These are phyloP conservation scores for Cylas formicarius DNA, from an alignment of 1,140 invertebrate species.

Conservation along the genomic window DNA sequence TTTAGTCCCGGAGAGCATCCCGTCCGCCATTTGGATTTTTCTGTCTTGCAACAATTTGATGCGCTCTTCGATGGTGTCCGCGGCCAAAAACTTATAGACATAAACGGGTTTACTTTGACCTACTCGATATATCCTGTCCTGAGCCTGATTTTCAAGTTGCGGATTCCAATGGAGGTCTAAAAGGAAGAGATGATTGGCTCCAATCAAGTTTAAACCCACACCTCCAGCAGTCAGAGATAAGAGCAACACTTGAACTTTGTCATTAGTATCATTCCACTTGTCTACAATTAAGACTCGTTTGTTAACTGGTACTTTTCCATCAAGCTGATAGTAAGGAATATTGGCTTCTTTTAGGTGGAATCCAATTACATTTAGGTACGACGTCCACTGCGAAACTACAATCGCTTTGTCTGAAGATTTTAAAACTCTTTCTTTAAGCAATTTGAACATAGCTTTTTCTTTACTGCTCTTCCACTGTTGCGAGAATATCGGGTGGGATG, in stretches of 20 bases:
- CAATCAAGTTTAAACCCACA: conserved; percentile 83
- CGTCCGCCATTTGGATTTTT: conserved; percentile 72
- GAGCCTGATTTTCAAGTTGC: conserved; percentile 84
- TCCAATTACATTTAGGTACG: conserved; percentile 62
- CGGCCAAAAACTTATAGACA: conserved; percentile 81
- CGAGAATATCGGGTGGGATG: conserved; percentile 64
- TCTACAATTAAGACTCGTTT: conserved; percentile 57
- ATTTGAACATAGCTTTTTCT: conserved; percentile 50
- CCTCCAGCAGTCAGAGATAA: conserved; percentile 84
- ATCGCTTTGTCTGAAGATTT: conserved; percentile 62
- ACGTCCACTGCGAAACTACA: conserved; percentile 83
- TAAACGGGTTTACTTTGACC: conserved; percentile 76
- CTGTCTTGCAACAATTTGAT: conserved; percentile 71
- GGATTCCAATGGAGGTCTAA: conserved; percentile 95
- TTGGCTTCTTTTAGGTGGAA: conserved; percentile 48
- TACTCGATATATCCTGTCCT: conserved; percentile 84
- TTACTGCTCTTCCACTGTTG: conserved; percentile 55
- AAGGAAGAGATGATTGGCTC: conserved; percentile 83
- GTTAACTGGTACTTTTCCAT: conserved; percentile 57
- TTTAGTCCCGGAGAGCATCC: conserved; percentile 61
- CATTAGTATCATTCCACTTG: conserved; percentile 59
- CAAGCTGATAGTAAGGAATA: conserved; percentile 55
- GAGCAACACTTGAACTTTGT: conserved; percentile 58
- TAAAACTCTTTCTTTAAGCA: conserved; percentile 51
- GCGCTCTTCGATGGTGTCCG: conserved; percentile 77